Evolutionary conservation across 2,797 vertebrate genomes (phyloP), one percentile per base, ranked within the genome.

Genomic region (Lacerta viridis): DNA sequence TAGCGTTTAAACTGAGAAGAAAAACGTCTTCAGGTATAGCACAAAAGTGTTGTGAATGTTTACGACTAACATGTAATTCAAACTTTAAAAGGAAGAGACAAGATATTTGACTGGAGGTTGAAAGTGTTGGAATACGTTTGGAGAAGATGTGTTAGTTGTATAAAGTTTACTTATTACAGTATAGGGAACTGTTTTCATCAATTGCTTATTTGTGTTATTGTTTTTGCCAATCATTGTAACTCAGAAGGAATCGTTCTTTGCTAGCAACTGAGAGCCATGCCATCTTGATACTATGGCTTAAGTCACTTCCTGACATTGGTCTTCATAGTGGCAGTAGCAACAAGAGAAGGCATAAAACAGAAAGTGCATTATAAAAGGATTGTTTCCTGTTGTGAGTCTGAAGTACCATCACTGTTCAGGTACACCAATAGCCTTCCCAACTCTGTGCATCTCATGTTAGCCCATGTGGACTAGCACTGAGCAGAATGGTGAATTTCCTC

Each of bases 241-340:
- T 85, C 69, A 84, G 80, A 5, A 90, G 23, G 84, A 91, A 79
- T 78, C 0, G 36, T 76, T 25, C 20, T 27, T 11, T 90, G 15
- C 20, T 78, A 41, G 9, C 79, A 88, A 61, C 80, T 41, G 33
- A 46, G 20, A 80, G 81, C 74, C 33, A 9, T 1, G 0, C 13
- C 1, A n/a, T 76, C 3, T 87, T 74, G 11, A 36, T 29, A 29
- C 27, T 3, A 86, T 36, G 74, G 43, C 64, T 80, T 86, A 4
- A 6, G 7, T 36, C 46, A 27, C 43, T 80, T 80, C 77, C 46
- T 59, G 77, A 5, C 50, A 27, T 68, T 41, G 23, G 10, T 17
- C 39, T 39, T 29, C 27, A 43, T 68, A 66, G 36, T 29, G 33
- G 11, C 36, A 64, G 33, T 41, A 80, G 20, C 76, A 83, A 36